phyloP scores from a whole-genome alignment of 2,888 invertebrate species.

The Chrysolina haemoptera region DNA sequence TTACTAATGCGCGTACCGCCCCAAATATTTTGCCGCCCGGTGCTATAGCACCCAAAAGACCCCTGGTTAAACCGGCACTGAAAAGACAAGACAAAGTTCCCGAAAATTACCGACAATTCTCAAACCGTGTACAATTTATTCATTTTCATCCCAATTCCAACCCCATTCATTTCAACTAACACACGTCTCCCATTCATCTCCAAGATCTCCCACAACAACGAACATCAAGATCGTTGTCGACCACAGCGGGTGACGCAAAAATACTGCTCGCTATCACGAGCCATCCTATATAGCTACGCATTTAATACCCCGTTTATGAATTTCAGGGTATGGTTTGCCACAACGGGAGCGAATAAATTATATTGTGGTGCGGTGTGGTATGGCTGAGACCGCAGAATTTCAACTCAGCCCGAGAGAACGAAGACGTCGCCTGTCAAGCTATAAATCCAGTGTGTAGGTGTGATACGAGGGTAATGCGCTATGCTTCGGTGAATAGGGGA shows the following conservation, averaged over 20 bases:
- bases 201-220: background rate
- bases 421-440: constrained; percentile 13
- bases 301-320: constrained; percentile 6
- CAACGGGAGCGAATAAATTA: constrained; percentile 8
- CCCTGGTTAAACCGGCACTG: too few species aligned
- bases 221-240: background rate
- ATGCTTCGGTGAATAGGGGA: background rate
- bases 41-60: too few species aligned
- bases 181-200: background rate
- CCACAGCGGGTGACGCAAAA: background rate
- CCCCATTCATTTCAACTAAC: background rate
- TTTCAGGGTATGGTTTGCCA: background rate
- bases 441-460: background rate
- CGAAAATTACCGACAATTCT: too few species aligned
- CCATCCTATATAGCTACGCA: background rate
- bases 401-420: background rate
- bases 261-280: background rate
- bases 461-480: background rate
- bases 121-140: background rate
- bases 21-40: too few species aligned
- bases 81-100: too few species aligned
- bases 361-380: constrained; percentile 9
- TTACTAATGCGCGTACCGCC: too few species aligned
- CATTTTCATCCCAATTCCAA: background rate
- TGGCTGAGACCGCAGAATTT: background rate